These are phyloP conservation scores for Eulithis prunata DNA, from an alignment of 2,888 invertebrate species.

Conservation along the genomic window DNA sequence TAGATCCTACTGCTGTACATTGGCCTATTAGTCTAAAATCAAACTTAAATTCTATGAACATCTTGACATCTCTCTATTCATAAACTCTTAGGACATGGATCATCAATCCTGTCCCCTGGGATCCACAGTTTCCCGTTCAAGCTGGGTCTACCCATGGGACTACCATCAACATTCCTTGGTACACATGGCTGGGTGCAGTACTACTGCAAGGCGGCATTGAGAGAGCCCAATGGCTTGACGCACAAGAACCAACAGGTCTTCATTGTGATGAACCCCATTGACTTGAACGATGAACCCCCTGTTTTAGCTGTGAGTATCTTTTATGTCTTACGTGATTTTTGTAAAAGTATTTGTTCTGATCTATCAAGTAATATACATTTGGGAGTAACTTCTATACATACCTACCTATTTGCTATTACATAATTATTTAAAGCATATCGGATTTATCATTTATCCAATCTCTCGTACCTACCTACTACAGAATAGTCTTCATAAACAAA, in stretches of 20 bases:
- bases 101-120: conserved; percentile 94
- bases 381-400: too few species aligned
- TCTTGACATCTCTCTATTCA: neutral
- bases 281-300: conserved; percentile 94
- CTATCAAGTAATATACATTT: too few species aligned
- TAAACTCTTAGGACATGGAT: conserved; percentile 87
- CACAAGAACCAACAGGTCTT: conserved; percentile 99
- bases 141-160: conserved; percentile 93
- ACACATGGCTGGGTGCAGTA: conserved; percentile 98
- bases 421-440: too few species aligned
- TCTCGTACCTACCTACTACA: too few species aligned
- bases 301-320: conserved; percentile 90
- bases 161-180: conserved; percentile 96
- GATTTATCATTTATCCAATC: too few species aligned
- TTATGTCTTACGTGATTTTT: neutral
- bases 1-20: neutral
- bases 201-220: conserved; percentile 94
- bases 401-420: neutral
- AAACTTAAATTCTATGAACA: neutral
- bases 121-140: conserved; percentile 98
- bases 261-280: conserved; percentile 98
- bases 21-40: neutral
- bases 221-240: conserved; percentile 94
- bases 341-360: neutral
- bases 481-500: too few species aligned